phyloP scores from a whole-genome alignment of 2,113 vertebrate species.

The Oryzias woworae region DNA sequence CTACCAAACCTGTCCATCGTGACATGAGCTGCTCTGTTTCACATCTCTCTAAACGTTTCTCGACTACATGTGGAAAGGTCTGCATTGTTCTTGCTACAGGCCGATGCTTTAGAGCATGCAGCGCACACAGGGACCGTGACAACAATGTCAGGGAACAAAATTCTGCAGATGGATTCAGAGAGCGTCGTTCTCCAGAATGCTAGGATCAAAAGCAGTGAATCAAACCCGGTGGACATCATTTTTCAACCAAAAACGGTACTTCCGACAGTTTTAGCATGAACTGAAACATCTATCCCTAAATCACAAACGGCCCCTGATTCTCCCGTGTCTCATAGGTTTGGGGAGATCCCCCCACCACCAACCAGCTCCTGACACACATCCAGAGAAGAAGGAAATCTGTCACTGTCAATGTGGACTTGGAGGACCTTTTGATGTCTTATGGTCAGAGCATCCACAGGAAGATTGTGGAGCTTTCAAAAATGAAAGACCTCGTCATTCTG shows the following conservation, averaged over 20 bases:
- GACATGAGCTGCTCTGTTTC: too few relatives aligned
- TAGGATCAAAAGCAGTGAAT: conserved; percentile 73
- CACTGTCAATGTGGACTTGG: conserved; percentile 77
- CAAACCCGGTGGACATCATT: conserved; percentile 79
- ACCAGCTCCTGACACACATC: conserved; percentile 78
- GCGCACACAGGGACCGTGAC: neutral
- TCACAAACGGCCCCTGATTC: neutral
- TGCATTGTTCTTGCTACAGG: conserved; percentile 29
- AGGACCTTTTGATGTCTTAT: conserved; percentile 82
- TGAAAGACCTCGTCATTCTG: conserved; percentile 16
- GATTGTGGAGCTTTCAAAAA: conserved; percentile 46
- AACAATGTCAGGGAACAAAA: conserved; percentile 32
- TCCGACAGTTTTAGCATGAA: neutral
- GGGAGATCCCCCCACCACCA: conserved; percentile 79
- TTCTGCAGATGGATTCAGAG: conserved; percentile 56
- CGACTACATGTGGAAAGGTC: neutral
- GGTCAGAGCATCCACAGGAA: conserved; percentile 74
- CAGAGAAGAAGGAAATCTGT: conserved; percentile 69
- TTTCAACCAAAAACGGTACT: conserved; percentile 84
- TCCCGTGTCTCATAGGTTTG: conserved; percentile 73
- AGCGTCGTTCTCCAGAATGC: conserved; percentile 77
- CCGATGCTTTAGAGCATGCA: neutral
- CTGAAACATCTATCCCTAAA: neutral
- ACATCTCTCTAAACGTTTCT: neutral
- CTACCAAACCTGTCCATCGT: too few relatives aligned